These are phyloP conservation scores for Cetonia aurata DNA, from an alignment of 2,888 invertebrate genomes.

Conservation along the genomic window DNA sequence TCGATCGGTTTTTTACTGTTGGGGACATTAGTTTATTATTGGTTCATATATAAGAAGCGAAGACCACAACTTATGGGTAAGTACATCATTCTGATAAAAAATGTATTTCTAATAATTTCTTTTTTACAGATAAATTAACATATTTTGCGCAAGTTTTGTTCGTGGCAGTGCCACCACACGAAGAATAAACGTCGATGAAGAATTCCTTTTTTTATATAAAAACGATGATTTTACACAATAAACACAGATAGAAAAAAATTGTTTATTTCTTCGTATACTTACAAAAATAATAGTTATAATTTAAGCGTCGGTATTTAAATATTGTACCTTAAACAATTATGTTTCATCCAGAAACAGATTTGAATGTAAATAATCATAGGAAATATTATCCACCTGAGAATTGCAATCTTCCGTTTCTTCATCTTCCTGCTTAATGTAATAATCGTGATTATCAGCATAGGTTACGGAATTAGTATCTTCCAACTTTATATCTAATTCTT, in stretches of 20 bases:
- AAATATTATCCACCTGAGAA: constrained; percentile 47
- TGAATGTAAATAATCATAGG: constrained; percentile 56
- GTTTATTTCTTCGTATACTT: constrained; percentile 29
- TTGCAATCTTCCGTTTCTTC: constrained; percentile 24
- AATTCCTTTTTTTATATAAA: constrained; percentile 27
- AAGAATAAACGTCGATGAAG: constrained; percentile 21
- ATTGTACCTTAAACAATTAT: constrained; percentile 20
- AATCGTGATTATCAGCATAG: constrained; percentile 20
- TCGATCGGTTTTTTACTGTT: constrained; percentile 78
- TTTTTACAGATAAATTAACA: constrained; percentile 74
- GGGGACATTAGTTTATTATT: constrained; percentile 79
- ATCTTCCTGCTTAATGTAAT: constrained; percentile 43
- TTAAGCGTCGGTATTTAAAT: constrained; percentile 23
- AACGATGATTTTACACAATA: constrained; percentile 12
- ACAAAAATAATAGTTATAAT: constrained; percentile 32
- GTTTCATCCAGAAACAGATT: constrained; percentile 52
- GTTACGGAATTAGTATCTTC: too few species aligned
- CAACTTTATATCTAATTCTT: too few species aligned
- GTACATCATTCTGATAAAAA: constrained; percentile 55
- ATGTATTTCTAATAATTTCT: constrained; percentile 50
- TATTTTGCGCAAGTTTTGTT: constrained; percentile 76
- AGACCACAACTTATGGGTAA: constrained; percentile 76
- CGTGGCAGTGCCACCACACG: constrained; percentile 74
- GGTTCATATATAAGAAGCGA: constrained; percentile 79
- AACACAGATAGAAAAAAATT: constrained; percentile 12